Conservation (phyloP, 2,888 invertebrate genomes). For the Scaptomyza parva region DNA sequence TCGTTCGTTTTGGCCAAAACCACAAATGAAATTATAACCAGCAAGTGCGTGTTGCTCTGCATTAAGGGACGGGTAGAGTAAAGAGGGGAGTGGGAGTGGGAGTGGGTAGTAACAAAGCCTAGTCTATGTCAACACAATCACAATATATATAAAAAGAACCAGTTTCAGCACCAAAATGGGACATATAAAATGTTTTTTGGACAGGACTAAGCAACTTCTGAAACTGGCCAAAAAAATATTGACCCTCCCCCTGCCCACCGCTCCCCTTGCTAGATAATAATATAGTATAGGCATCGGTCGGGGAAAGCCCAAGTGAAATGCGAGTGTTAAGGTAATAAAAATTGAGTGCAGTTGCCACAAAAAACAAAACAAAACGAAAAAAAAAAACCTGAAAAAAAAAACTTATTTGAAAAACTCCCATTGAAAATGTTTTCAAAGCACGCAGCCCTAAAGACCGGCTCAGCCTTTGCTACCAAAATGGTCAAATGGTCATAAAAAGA, state of each 20-base stretch:
- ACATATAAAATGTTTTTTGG: constrained; percentile 47
- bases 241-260: background rate
- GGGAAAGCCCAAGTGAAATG: constrained; percentile 56
- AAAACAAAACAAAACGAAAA: background rate
- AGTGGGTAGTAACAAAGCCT: background rate
- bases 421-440: constrained; percentile 62
- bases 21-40: constrained; percentile 75
- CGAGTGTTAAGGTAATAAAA: constrained; percentile 63
- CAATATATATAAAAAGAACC: too few species aligned
- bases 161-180: constrained; percentile 25
- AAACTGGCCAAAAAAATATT: constrained; percentile 26
- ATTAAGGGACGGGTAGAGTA: background rate
- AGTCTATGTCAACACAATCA: constrained; percentile 43
- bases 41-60: constrained; percentile 34
- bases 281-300: constrained; percentile 21
- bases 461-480: constrained; percentile 46
- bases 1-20: constrained; percentile 47
- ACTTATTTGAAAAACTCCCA: constrained; percentile 43
- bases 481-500: constrained; percentile 57
- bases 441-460: constrained; percentile 34
- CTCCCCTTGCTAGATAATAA: constrained; percentile 15
- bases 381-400: constrained; percentile 40
- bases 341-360: constrained; percentile 69
- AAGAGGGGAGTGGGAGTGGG: background rate
- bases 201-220: too few species aligned